Base-by-base conservation (phyloP, 2,888 invertebrate species). In the Brachyopa scutellaris region DNA sequence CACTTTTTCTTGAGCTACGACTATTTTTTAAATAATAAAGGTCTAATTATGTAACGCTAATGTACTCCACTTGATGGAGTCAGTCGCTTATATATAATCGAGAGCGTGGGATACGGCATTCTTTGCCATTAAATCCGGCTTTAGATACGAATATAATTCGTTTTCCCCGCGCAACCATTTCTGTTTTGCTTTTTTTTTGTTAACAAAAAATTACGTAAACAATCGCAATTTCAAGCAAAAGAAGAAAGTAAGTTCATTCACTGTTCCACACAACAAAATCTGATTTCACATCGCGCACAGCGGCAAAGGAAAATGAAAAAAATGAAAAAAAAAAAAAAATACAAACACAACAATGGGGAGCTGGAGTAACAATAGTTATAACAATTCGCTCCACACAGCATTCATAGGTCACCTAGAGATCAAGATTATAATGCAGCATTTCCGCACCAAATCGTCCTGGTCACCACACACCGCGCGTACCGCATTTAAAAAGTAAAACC, bases 231-330 rank as follows among this genome's bases (percentile, higher is more conserved):
- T 76, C 33, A 40, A 49, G 74, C 38, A 64, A 42, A 59, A 62
- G 69, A 80, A 76, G 80, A 80, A 80, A 80, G 80, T 80, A 80
- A 80, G 69, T 80, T 76, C 69, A 76, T 74, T 74, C 69, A 67
- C 79, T 80, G 59, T 51, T 67, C 23, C 57, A 31, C 40, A 53
- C 29, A 62, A 29, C 70, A 23, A 29, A 70, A 66, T 55, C 66
- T 21, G 69, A 80, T 69, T 80, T 76, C 80, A 80, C 80, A 76
- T 76, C 42, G 42, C 55, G 26, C 36, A 19, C n/a, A 33, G 23
- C 36, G 31, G 21, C 11, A 45, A 67, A 42, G 55, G 17, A 29
- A 47, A 23, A 29, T n/a, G 4, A 7, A 51, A 21, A 61, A 15
- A 17, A 13, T 13, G 3, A 61, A 7, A 17, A 23, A 19, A 26